Evolutionary conservation across 1,140 invertebrate species (phyloP), one percentile per base, ranked within the genome.

Genomic region (Nixonia krombeini): DNA sequence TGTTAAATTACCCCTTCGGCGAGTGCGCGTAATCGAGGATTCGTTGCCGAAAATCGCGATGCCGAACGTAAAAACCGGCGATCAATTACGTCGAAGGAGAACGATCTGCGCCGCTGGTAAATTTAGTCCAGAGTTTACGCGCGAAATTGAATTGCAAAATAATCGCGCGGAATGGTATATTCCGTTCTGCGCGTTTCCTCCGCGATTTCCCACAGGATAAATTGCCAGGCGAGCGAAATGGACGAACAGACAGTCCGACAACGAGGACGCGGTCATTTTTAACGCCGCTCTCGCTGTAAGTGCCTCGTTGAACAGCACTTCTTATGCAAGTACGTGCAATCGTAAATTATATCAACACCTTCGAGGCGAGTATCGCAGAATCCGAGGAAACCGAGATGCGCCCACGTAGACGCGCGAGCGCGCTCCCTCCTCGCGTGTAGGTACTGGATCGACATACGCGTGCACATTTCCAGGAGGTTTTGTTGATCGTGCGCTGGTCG

Each of bases 291-390:
- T 55, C 10, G 55, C 25, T 50, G 51, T 68, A 65, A 65, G 64
- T 65, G 52, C 56, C 66, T 45, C 51, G 57, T 68, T 51, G 44
- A 68, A 61, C 52, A 65, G 46, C 55, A 64, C 64, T 72, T 68
- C 47, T 67, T 67, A 64, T 65, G 64, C 64, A 57, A 56, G 51
- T 52, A 57, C 59, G 53, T 38, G 69, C 58, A 64, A 75, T 78
- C 72, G 73, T 80, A 80, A 80, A 80, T 80, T 80, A 80, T 80
- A 77, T 78, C 75, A 78, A 79, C 78, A 80, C 76, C 78, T 80
- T 72, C 65, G 63, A 62, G 40, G 29, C 53, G 26, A 51, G 56
- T 51, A 61, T 58, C 47, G 40, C 57, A 52, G 61, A 33, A 57
- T 47, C 40, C 68, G 53, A 59, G 69, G 25, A 67, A 67, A 61